Base-by-base conservation (phyloP, 2,113 vertebrate genomes). In the Ascaphus truei region DNA sequence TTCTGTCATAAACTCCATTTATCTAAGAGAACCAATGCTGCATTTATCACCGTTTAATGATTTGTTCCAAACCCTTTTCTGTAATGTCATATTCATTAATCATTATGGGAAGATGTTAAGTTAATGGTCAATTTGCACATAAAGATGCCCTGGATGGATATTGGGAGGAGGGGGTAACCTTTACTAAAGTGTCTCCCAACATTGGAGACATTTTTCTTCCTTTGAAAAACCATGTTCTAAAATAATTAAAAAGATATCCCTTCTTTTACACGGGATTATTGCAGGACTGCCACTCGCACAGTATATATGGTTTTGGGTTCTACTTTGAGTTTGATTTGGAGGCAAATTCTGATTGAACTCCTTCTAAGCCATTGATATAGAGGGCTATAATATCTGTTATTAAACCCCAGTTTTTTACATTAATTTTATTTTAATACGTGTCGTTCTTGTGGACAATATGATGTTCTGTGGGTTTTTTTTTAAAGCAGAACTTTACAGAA, bases 31-130 rank as follows among this genome's bases (percentile, higher is more conserved):
- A 23, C 45, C 33, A 51, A 27, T 23, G n/a, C 50, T 52, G 37
- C 50, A 65, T 52, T 51, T 51, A 65, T 65, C 62, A 39, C 62
- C 62, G 39, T 65, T 30, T 53, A 65, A 65, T 65, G 62, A 53
- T 50, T 65, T 16, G 10, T 65, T 50, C 62, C 33, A 29, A 65
- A 53, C 29, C 20, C 45, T 22, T 27, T 18, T 53, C 23, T 39
- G 20, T 65, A 65, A 65, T 65, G 62, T 65, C 62, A 65, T 53
- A 53, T 65, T 53, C 62, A 65, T 65, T 65, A 65, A 65, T 65
- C 62, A 65, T 53, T 50, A 65, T 39, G 13, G 22, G 12, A 27
- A 22, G 48, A 53, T 53, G 34, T 65, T 65, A 65, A 41, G 48
- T 52, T 65, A 65, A 65, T 53, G 62, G 62, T 65, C 50, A 65